Evolutionary conservation across 2,888 invertebrate species (phyloP), one percentile per base, ranked within the genome.

Genomic region (Mesoligia furuncula): DNA sequence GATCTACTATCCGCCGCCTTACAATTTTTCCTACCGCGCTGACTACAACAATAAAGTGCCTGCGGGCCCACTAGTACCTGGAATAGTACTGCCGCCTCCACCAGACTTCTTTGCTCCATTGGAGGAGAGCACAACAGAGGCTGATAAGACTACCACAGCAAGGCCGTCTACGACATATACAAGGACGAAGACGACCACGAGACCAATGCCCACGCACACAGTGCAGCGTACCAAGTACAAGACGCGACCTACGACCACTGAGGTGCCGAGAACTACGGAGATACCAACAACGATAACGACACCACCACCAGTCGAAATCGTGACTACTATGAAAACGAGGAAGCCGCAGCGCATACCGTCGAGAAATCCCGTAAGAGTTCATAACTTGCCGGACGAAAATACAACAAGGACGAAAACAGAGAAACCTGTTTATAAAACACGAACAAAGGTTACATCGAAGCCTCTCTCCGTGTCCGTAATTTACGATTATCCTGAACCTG

Each of bases 1-100:
- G 88, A 98, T 99, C 75, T 99, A 98, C 92, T 98, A 99, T 97
- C 99, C 99, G 90, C 99, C 99, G 91, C 98, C 98, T 24, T 99
- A 99, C 97, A 98, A 98, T 94, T 98, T 98, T 97, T 98, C 98
- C 87, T 98, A 98, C 94, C 98, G 97, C 92, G 97, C 97, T 92
- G 98, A 98, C 92, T 98, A 98, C 95, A 97, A 98, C 64, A 97
- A 97, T 89, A 98, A 97, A 69, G 98, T 99, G 57, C 98, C 98
- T 65, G 98, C 98, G 0, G 98, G 99, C 68, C 99, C 99, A 0
- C 94, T 99, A 80, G 99, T 99, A 13, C 99, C 99, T 6, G 99
- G 99, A 72, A 98, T 99, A 82, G 98, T 99, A 45, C 94, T 99
- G 71, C 99, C 99, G 5, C 99, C 99, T 13, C 99, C 99, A 3